Conservation (phyloP, 2,888 invertebrate species). For the Dasypolia templi region DNA sequence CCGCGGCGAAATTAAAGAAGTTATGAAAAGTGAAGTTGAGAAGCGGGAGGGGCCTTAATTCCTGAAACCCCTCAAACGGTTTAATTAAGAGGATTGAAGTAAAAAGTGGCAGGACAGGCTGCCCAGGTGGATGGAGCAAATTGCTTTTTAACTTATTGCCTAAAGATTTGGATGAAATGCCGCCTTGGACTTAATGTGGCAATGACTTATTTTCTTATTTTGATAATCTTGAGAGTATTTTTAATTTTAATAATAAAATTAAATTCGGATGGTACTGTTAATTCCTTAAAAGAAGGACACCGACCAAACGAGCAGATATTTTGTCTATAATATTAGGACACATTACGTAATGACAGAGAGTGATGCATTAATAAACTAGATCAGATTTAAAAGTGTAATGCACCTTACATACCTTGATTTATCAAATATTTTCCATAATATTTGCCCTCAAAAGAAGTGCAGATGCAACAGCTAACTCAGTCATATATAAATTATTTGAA, state of each 20-base stretch:
- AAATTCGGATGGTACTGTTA: not conserved
- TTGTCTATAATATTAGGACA: not conserved
- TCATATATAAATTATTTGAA: constrained; percentile 29
- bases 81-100: constrained; percentile 75
- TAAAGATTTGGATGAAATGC: constrained; percentile 42
- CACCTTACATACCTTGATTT: too few relatives aligned
- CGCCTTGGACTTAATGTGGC: constrained; percentile 17
- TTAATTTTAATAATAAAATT: not conserved
- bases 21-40: constrained; percentile 78
- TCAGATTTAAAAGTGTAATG: not conserved
- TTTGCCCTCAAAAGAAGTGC: not conserved
- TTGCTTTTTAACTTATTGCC: constrained; percentile 60
- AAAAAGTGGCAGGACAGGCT: constrained; percentile 61
- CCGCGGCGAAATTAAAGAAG: constrained; percentile 81
- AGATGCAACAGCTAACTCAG: constrained; percentile 1
- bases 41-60: constrained; percentile 70
- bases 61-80: constrained; percentile 72
- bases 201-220: constrained; percentile 12
- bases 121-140: constrained; percentile 49
- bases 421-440: too few relatives aligned
- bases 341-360: too few relatives aligned
- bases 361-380: not conserved
- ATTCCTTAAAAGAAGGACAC: not conserved
- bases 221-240: constrained; percentile 10
- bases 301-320: not conserved